Evolutionary conservation across 2,888 invertebrate genomes (phyloP).

Genomic region (Drosophila mulleri): DNA sequence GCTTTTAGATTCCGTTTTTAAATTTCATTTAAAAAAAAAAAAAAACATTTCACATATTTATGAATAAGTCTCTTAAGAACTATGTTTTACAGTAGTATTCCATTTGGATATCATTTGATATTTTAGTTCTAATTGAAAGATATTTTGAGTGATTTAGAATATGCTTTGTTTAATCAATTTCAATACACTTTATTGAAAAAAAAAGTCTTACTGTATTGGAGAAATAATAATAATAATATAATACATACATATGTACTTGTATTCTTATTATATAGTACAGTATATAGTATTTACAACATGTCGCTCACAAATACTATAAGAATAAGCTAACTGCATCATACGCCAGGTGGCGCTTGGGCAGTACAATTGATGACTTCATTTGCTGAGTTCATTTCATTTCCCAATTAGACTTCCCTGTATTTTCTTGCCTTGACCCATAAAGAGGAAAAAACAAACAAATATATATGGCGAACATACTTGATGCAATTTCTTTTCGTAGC

Average conservation of each 20-base stretch:
- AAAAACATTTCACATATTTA: not conserved
- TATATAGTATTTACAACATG: too few species aligned
- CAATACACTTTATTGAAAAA: too few species aligned
- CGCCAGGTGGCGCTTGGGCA: not conserved
- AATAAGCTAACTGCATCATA: not conserved
- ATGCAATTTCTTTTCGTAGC: slow-evolving; percentile 6
- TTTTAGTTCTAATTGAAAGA: not conserved
- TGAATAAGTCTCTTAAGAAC: not conserved
- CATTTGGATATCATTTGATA: not conserved
- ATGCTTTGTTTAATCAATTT: too few species aligned
- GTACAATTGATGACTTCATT: slow-evolving; percentile 3
- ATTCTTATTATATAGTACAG: too few species aligned
- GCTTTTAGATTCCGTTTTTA: slow-evolving; percentile 21
- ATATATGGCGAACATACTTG: slow-evolving; percentile 1
- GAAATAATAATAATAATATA: too few species aligned
- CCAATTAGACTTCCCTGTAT: not conserved
- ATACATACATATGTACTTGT: too few species aligned
- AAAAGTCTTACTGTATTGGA: too few species aligned
- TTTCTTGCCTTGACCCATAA: not conserved
- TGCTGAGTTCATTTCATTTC: not conserved
- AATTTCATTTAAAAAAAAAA: not conserved
- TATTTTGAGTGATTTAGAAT: not conserved
- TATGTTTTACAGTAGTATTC: not conserved
- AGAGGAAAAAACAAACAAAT: not conserved
- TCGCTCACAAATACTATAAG: not conserved